Evolutionary conservation across 2,888 invertebrate species (phyloP), one percentile per base, ranked within the genome.

Genomic region (Acanthacorydalis orientalis): DNA sequence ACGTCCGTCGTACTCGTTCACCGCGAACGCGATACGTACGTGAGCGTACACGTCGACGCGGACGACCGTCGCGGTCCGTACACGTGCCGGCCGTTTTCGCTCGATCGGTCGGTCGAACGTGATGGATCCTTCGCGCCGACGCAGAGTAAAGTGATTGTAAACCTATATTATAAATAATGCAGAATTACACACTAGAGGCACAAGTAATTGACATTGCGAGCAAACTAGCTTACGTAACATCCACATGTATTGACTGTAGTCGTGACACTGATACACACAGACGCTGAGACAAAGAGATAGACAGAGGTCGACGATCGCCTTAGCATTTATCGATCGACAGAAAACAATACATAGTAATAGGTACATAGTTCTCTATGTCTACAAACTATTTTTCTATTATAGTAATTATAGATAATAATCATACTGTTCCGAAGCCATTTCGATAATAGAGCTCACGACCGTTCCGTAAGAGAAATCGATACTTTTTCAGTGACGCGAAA

Each of bases 161-260:
- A 23, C 35, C 44, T 44, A 44, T 35, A 44, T 44, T 44, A 44
- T 44, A 44, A 39, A 44, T 44, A 44, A 44, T 44, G 44, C 44
- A 33, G 46, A 39, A 31, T 38, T 46, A 46, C 38, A 46, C 46
- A 39, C 66, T 66, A 67, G 62, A 73, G 73, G 73, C 73, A 73
- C 73, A 72, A 72, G 70, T 73, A 73, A 73, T 73, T 73, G 73
- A 73, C 73, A 35, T 46, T 35, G 46, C 46, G 46, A 46, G 46
- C 46, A 46, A 39, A 46, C 46, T 46, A 46, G 23, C 35, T 39
- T 40, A 43, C 34, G 31, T 46, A 35, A 46, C 46, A 44, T 44
- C 32, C 43, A 43, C 43, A 46, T 46, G 35, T 39, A 35, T 38
- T 46, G 31, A 23, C 39, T 44, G 34, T 23, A 23, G 23, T 23